A percentile compares a stretch with the other conserved stretches of the same genome.
phyloP scores from a whole-genome alignment of 2,113 vertebrate species.

The Balaeniceps rex region DNA sequence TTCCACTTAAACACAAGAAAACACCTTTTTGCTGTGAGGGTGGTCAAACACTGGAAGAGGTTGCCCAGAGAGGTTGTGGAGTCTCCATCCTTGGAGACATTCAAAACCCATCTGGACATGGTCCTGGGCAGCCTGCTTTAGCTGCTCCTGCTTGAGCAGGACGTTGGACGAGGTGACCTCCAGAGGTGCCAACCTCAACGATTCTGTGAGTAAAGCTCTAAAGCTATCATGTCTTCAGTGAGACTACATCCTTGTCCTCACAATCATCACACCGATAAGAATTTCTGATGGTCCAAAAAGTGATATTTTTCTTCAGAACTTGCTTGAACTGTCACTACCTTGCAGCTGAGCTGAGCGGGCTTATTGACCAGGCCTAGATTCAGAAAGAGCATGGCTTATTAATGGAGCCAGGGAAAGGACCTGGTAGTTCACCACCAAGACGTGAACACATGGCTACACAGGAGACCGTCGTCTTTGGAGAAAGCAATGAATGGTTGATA shows the following conservation, averaged over 20 bases:
- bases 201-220: neutral
- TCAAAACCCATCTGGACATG: accelerated
- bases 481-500: neutral
- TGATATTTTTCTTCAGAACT: neutral
- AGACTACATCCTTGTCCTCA: neutral
- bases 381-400: neutral
- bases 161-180: neutral
- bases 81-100: neutral
- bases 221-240: neutral
- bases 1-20: neutral
- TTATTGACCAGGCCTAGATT: neutral
- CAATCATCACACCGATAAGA: too few species aligned
- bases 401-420: neutral
- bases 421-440: neutral
- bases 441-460: accelerated
- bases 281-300: neutral
- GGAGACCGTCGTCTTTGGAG: neutral
- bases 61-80: neutral
- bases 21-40: neutral
- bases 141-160: neutral
- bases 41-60: too few species aligned
- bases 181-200: neutral
- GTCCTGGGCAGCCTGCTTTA: neutral
- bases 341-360: neutral
- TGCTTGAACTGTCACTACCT: neutral